These are phyloP conservation scores for Anhinga anhinga DNA, from an alignment of 2,113 vertebrate genomes.

Conservation along the genomic window DNA sequence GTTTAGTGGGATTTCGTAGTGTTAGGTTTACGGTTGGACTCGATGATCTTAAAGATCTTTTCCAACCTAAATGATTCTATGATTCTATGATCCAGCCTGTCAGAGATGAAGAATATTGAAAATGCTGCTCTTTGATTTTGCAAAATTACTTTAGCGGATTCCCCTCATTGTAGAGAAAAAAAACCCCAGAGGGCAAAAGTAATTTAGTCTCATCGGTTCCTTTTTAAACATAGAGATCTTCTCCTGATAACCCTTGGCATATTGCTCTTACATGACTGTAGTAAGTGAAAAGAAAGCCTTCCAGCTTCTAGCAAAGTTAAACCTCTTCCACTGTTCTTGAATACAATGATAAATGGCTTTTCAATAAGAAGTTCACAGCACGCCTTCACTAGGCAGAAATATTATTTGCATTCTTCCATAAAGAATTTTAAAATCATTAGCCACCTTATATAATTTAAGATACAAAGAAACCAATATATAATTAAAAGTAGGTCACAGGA, in stretches of 20 bases:
- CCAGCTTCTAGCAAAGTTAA: neutral
- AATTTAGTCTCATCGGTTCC: neutral
- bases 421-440: slow-evolving; percentile 41
- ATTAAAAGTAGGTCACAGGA: slow-evolving; percentile 36
- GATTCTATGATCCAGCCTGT: neutral
- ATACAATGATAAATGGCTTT: slow-evolving; percentile 18
- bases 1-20: neutral
- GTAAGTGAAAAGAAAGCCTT: neutral
- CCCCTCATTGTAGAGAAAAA: neutral
- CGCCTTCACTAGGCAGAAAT: slow-evolving; percentile 54
- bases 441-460: neutral
- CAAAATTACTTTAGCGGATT: neutral
- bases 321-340: neutral
- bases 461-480: neutral
- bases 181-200: neutral
- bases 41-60: neutral
- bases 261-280: neutral
- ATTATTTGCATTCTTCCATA: slow-evolving; percentile 49
- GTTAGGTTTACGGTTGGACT: neutral
- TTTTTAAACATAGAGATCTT: slow-evolving; percentile 47
- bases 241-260: slow-evolving; percentile 30
- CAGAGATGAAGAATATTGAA: neutral
- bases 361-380: neutral
- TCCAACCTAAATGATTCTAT: neutral
- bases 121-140: neutral